phyloP scores from a whole-genome alignment of 1,140 invertebrate genomes.

The Drosophila orosa region DNA sequence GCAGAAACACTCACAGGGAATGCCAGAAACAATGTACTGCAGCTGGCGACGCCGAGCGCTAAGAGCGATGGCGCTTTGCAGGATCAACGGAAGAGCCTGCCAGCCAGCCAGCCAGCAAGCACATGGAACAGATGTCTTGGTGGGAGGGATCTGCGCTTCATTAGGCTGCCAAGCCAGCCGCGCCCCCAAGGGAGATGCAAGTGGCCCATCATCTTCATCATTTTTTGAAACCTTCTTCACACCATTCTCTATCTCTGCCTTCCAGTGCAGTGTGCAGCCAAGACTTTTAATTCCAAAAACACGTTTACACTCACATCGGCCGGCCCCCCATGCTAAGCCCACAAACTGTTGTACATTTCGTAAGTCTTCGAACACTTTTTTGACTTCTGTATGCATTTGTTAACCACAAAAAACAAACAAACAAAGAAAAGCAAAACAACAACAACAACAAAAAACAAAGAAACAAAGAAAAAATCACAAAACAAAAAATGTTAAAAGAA shows the following conservation, averaged over 20 bases:
- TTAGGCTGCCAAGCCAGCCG: not conserved
- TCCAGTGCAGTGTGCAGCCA: conserved; percentile 19
- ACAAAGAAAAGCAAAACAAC: not conserved
- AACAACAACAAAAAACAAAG: not conserved
- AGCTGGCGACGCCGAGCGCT: not conserved
- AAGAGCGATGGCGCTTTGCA: conserved; percentile 15
- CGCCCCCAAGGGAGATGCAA: conserved; percentile 9
- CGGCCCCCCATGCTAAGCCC: conserved; percentile 8
- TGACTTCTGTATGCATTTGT: conserved; percentile 45
- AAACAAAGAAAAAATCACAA: too few relatives aligned
- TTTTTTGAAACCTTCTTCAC: conserved; percentile 11
- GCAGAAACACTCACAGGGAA: not conserved
- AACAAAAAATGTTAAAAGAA: conserved; percentile 5
- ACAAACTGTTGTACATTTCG: conserved; percentile 40
- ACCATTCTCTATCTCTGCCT: conserved; percentile 23
- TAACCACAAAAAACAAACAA: conserved; percentile 8
- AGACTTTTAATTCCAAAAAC: conserved; percentile 3
- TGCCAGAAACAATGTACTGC: not conserved
- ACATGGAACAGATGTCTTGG: conserved; percentile 2
- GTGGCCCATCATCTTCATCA: conserved; percentile 31
- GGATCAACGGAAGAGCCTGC: conserved; percentile 9
- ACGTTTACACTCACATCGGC: conserved; percentile 24
- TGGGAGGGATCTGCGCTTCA: not conserved
- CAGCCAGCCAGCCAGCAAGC: conserved; percentile 5
- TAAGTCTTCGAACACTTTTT: conserved; percentile 27